Evolutionary conservation across 2,113 vertebrate species (phyloP), one percentile per base, ranked within the genome.

Genomic region (Rostratula benghalensis): DNA sequence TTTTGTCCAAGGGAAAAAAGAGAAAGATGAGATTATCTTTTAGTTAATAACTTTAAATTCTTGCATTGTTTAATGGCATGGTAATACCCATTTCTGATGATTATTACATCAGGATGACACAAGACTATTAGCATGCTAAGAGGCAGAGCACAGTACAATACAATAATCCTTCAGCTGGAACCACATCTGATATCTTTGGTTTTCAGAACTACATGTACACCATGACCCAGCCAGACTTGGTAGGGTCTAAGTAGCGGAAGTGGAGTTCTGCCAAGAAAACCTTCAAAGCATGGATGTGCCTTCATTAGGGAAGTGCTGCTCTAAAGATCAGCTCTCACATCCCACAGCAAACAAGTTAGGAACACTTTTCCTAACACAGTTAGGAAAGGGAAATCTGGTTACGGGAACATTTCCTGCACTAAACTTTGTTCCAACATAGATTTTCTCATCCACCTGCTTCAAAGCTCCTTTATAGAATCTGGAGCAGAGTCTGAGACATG

Each of bases 331-430:
- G n/a, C 14, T 31, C 18, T 33, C 21, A 33, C 8, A 33, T 20
- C 69, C 45, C 28, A 6, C 14, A 7, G 9, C 37, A 22, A 45
- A 28, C 9, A 18, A 30, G 7, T 6, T n/a, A 43, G 7, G 39
- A 39, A 39, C 39, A 39, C 39, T 39, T 39, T 39, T 39, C 39
- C 39, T 39, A 39, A 39, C 11, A 11, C 39, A 39, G 4, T 5
- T 4, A 48, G 41, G 61, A 41, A 92, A 71, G 0, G 16, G 19
- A 33, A 37, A 78, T 41, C 20, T 11, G 30, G 22, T 13, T 1
- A 3, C 19, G 46, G 83, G 18, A 63, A 53, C 2, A 2, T 16
- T 16, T 54, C 30, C 16, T 3, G 0, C 2, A 24, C n/a, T 63
- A 27, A 63, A 90, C 16, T 46, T 75, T 12, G 9, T 45, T 22